A percentile compares a stretch with the other conserved stretches of the same genome.
These are phyloP conservation scores for Drosophila varians DNA, from an alignment of 1,140 invertebrate species.

Conservation along the genomic window DNA sequence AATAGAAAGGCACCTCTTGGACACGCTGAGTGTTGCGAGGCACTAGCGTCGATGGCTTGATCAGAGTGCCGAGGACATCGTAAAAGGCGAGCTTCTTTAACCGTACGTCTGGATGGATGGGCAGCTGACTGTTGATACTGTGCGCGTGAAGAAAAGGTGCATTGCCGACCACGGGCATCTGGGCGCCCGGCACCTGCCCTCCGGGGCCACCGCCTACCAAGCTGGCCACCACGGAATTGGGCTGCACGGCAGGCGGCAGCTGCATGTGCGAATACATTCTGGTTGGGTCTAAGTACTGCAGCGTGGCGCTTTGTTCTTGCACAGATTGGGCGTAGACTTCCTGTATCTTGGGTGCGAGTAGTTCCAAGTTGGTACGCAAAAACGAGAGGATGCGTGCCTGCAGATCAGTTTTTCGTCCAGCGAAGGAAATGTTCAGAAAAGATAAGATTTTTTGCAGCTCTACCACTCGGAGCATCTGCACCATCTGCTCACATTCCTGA, in stretches of 20 bases:
- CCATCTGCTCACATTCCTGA: slow-evolving; percentile 89
- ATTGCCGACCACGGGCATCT: slow-evolving; percentile 53
- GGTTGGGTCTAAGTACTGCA: slow-evolving; percentile 72
- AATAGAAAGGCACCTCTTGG: slow-evolving; percentile 94
- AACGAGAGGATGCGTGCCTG: slow-evolving; percentile 91
- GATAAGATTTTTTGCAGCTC: slow-evolving; percentile 92
- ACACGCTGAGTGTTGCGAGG: slow-evolving; percentile 89
- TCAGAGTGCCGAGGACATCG: slow-evolving; percentile 92
- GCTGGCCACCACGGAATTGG: slow-evolving; percentile 53
- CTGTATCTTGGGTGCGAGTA: slow-evolving; percentile 91
- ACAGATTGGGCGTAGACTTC: slow-evolving; percentile 89
- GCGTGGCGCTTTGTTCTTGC: slow-evolving; percentile 77
- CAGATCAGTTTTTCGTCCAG: slow-evolving; percentile 94
- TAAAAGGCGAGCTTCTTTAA: slow-evolving; percentile 97
- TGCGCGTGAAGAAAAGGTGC: slow-evolving; percentile 69
- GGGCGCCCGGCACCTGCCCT: slow-evolving; percentile 55
- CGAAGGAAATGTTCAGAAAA: slow-evolving; percentile 92
- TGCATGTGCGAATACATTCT: slow-evolving; percentile 83
- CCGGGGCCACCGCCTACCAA: slow-evolving; percentile 61
- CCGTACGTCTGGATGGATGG: slow-evolving; percentile 96
- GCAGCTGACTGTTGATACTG: slow-evolving; percentile 83
- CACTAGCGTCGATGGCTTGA: slow-evolving; percentile 94
- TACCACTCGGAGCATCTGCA: slow-evolving; percentile 92
- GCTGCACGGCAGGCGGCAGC: slow-evolving; percentile 70
- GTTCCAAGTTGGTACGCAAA: slow-evolving; percentile 88